Base-by-base conservation (phyloP, 1,140 invertebrate species). In the Scylla paramamosain region DNA sequence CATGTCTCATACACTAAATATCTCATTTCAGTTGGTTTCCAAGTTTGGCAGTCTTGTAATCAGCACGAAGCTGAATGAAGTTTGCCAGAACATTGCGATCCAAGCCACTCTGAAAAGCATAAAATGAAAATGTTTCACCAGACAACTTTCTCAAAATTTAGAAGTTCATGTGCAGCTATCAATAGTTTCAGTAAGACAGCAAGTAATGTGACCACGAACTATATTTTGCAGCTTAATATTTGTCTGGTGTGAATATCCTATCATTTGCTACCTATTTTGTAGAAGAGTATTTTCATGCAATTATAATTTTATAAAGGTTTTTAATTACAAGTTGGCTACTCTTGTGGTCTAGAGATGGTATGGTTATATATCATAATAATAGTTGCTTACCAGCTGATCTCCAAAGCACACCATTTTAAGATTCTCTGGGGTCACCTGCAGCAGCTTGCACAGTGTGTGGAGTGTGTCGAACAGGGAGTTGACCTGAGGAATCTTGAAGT, bases 401-500 rank as follows among this genome's bases (percentile, higher is more conserved):
- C 99, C 99, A 88, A 98, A 98, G 97, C 99, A 99, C 46, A 99
- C 99, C 97, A 99, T 99, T 96, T 98, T 98, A 96, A 99, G 97
- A 97, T 99, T 99, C 97, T 99, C 99, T 2, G 99, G 99, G 96
- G 99, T 99, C 0, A 99, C 99, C 10, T 99, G 97, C 89, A 99
- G 97, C 52, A 99, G 97, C 97, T 99, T 99, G 96, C 99, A 99
- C 8, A 99, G 97, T 12, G 99, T 98, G 97, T 99, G 99, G 25
- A 99, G 97, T 46, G 99, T 98, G 97, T 99, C 99, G 97, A 99
- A 99, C 31, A 99, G 97, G 83, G 98, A 98, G 31, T 98, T 98
- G 20, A 99, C 98, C 46, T 99, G 97, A 0, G 98, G 97, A 48
- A 98, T 97, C 94, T 98, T 97, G 96, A 99, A 97, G 96, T 98